Evolutionary conservation across 2,797 vertebrate genomes (phyloP), one percentile per base, ranked within the genome.

Genomic region (Hyperoplus lanceolatus): DNA sequence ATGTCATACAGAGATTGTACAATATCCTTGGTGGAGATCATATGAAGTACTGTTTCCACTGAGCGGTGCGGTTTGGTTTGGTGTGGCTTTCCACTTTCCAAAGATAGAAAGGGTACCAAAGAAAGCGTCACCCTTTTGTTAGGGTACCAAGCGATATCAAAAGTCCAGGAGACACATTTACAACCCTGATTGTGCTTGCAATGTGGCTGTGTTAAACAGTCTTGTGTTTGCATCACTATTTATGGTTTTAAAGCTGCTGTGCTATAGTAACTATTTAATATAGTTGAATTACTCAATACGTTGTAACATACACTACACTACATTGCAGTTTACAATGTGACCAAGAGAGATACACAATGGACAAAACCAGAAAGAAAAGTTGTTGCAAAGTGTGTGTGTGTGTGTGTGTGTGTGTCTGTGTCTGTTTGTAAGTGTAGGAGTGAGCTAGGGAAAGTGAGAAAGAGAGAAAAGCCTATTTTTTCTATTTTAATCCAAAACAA

Each of bases 401-500:
- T 18, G 76, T 21, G 74, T 73, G 10, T 56, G 54, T 21, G 55
- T 39, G 36, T 39, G 55, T n/a, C n/a, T 67, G 38, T 49, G 48
- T 79, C 18, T 58, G 61, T 54, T 60, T 42, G 45, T 49, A 51
- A 63, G 6, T 18, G 48, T 36, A 5, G 7, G 13, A 55, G 63
- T 45, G 12, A 13, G 16, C 8, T 9, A 6, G 71, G 4, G 53
- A 42, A 15, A 14, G n/a, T 10, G 8, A 63, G 15, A 68, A 36
- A 66, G 50, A 70, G 46, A 29, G 29, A 29, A 29, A 29, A 29
- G 29, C 29, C 29, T 45, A 29, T 70, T 46, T 75, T 78, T 89
- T 77, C 67, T 80, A 82, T 81, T 84, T 79, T 82, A 84, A 90
- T 87, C 84, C 75, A 69, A 49, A 79, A 67, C 72, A 87, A 84